These are phyloP conservation scores for Leuctra nigra DNA, from an alignment of 2,888 invertebrate species.

Conservation along the genomic window DNA sequence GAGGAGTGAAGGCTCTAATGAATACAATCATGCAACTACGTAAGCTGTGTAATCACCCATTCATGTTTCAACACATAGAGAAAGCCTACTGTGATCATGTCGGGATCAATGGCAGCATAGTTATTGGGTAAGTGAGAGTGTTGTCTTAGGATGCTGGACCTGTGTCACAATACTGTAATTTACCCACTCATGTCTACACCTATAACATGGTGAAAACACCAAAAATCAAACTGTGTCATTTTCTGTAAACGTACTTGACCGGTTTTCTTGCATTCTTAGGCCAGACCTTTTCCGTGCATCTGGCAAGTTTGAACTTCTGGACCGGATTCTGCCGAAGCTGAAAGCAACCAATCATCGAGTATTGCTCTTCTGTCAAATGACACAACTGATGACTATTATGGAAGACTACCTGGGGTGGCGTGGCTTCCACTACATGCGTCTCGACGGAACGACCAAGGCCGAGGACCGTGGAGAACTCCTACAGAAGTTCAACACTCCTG, in stretches of 20 bases:
- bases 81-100: conserved; percentile 45
- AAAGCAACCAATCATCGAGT: conserved; percentile 48
- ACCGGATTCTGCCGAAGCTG: conserved; percentile 55
- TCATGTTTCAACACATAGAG: conserved; percentile 57
- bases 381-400: conserved; percentile 54
- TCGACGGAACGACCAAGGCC: conserved; percentile 55
- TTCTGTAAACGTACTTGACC: too few relatives aligned
- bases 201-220: too few relatives aligned
- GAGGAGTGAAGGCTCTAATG: conserved; percentile 51
- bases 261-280: conserved; percentile 31
- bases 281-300: conserved; percentile 51
- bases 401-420: conserved; percentile 54
- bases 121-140: conserved; percentile 28
- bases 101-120: conserved; percentile 27
- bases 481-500: conserved; percentile 43
- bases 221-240: too few relatives aligned
- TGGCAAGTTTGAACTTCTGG: conserved; percentile 57
- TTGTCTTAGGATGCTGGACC: too few relatives aligned
- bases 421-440: conserved; percentile 47
- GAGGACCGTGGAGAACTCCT: conserved; percentile 54
- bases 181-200: too few relatives aligned
- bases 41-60: conserved; percentile 60
- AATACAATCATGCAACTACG: conserved; percentile 59
- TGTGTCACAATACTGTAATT: too few relatives aligned
- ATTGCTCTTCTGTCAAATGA: conserved; percentile 60